phyloP scores from a whole-genome alignment of 1,140 invertebrate species.

The Lepidurus couesii region DNA sequence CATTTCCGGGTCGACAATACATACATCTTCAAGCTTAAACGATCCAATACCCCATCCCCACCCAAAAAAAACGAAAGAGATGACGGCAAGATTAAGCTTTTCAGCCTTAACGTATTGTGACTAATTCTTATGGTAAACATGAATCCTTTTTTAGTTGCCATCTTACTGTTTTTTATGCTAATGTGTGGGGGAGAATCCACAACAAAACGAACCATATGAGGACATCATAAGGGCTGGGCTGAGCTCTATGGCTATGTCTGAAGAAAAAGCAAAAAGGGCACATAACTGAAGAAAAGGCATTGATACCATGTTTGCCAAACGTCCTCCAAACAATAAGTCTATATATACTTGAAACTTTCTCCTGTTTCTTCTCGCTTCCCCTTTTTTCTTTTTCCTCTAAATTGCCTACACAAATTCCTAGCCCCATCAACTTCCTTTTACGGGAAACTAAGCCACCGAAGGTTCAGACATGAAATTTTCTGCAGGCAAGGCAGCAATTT shows the following conservation, averaged over 20 bases:
- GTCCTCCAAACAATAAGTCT: neutral
- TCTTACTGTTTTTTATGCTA: too few species aligned
- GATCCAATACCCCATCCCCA: too few species aligned
- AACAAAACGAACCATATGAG: too few species aligned
- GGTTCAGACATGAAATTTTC: neutral
- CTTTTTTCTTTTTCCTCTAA: neutral
- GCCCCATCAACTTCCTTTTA: neutral
- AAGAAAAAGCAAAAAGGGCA: neutral
- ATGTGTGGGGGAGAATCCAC: too few species aligned
- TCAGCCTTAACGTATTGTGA: too few species aligned
- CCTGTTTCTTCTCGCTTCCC: neutral
- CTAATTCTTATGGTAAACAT: too few species aligned
- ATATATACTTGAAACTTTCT: neutral
- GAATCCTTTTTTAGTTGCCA: too few species aligned
- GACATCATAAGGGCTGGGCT: too few species aligned
- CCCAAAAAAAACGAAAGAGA: too few species aligned
- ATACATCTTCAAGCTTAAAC: too few species aligned
- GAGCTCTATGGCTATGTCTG: neutral
- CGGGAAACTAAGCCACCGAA: neutral
- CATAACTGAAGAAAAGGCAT: neutral
- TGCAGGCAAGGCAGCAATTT: neutral
- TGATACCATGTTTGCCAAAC: neutral
- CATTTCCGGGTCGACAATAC: too few species aligned
- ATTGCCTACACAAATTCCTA: neutral
- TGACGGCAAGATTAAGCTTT: too few species aligned